A percentile compares a stretch with the other conserved stretches of the same genome.
Evolutionary conservation across 2,113 vertebrate genomes (phyloP).

Genomic region (Brachyhypopomus gauderio): DNA sequence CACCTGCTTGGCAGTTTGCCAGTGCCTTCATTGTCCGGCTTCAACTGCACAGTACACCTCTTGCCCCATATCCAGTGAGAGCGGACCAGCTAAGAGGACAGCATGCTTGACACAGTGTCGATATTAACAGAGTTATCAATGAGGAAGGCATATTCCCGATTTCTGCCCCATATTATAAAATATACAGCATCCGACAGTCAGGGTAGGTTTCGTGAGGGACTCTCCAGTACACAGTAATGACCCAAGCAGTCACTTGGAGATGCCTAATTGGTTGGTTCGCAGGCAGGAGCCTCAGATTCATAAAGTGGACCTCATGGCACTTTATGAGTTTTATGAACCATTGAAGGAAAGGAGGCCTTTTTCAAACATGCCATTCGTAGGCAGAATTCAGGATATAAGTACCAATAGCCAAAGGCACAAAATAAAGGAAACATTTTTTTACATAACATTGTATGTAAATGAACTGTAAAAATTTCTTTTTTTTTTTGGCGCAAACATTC

Average conservation of each 20-base stretch:
- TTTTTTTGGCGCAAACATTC: too few species aligned
- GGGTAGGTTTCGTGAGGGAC: neutral
- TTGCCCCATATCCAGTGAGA: conserved; percentile 14
- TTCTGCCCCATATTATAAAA: conserved; percentile 24
- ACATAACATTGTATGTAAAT: too few species aligned
- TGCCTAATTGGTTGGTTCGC: neutral
- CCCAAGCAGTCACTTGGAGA: conserved; percentile 16
- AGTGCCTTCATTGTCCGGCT: conserved; percentile 16
- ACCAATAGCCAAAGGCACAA: too few species aligned
- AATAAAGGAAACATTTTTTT: too few species aligned
- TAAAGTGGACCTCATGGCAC: too few species aligned
- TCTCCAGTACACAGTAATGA: conserved; percentile 9
- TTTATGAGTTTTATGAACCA: too few species aligned
- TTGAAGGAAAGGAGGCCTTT: too few species aligned
- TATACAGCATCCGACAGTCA: conserved; percentile 10
- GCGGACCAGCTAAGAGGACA: neutral
- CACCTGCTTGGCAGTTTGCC: conserved; percentile 54
- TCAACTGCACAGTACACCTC: conserved; percentile 38
- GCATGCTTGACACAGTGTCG: conserved; percentile 14
- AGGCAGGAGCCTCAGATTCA: too few species aligned
- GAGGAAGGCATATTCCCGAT: neutral
- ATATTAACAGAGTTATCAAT: conserved; percentile 30
- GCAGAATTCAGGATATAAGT: too few species aligned
- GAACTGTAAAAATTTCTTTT: too few species aligned
- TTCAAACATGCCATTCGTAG: too few species aligned